A percentile compares a stretch with the other conserved stretches of the same genome.
Evolutionary conservation across 2,888 invertebrate genomes (phyloP).

Genomic region (Leptinotarsa tumamoca): DNA sequence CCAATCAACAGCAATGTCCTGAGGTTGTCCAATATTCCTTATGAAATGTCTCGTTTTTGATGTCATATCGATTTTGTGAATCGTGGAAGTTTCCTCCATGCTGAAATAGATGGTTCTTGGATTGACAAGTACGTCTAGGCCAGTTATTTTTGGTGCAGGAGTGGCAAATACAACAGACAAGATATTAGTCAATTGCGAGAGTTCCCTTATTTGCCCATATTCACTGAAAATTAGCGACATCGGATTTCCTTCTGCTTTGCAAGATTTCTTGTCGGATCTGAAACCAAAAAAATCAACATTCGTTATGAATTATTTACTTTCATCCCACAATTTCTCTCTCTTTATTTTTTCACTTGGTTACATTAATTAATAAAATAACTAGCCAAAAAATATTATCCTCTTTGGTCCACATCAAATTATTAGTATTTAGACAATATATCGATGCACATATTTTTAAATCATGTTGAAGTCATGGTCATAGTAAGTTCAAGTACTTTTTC

Average conservation of each 20-base stretch:
- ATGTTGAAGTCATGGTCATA: too few species aligned
- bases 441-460: too few species aligned
- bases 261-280: conserved; percentile 73
- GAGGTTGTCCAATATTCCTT: conserved; percentile 67
- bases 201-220: conserved; percentile 70
- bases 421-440: too few species aligned
- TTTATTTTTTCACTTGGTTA: too few species aligned
- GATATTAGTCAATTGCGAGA: conserved; percentile 62
- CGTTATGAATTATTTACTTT: too few species aligned
- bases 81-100: conserved; percentile 64
- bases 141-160: conserved; percentile 67
- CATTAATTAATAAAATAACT: too few species aligned
- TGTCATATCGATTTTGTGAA: conserved; percentile 65
- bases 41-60: conserved; percentile 62
- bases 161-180: conserved; percentile 64
- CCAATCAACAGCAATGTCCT: conserved; percentile 80
- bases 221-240: conserved; percentile 71
- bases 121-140: conserved; percentile 69
- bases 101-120: conserved; percentile 68
- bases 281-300: conserved; percentile 35
- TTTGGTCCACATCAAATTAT: too few species aligned
- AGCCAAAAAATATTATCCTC: too few species aligned
- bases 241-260: conserved; percentile 74
- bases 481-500: too few species aligned
- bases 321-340: too few species aligned